Conservation (phyloP, 92 coral and sea anemone species). For the Palythoa grandiflora region DNA sequence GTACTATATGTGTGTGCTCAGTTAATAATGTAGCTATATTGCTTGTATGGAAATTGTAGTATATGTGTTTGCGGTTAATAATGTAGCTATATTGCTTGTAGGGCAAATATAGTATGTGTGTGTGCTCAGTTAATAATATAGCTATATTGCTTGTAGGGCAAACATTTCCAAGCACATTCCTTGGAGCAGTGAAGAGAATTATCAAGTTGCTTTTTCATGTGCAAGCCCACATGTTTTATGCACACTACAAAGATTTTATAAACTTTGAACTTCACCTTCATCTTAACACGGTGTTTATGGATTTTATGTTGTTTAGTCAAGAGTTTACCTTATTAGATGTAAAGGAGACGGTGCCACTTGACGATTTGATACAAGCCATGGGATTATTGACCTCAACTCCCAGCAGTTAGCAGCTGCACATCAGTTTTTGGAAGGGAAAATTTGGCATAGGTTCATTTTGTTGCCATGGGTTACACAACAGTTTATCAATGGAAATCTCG, state of each 20-base stretch:
- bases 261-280: slow-evolving; percentile 84
- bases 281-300: slow-evolving; percentile 91
- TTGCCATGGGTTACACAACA: neutral
- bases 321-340: slow-evolving; percentile 89
- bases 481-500: neutral
- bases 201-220: slow-evolving; percentile 93
- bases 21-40: neutral
- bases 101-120: no score
- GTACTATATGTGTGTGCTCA: no score
- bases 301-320: slow-evolving; percentile 86
- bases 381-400: slow-evolving; percentile 49
- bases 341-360: slow-evolving; percentile 93
- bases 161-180: slow-evolving; percentile 86
- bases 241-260: slow-evolving; percentile 87
- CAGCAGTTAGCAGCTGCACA: neutral
- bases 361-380: slow-evolving; percentile 94
- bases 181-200: slow-evolving; percentile 87
- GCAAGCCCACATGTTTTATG: slow-evolving; percentile 90
- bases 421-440: neutral
- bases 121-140: neutral
- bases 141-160: slow-evolving; percentile 57
- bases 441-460: neutral
- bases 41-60: no score
- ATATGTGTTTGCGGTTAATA: no score
- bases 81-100: no score